Evolutionary conservation across 2,797 vertebrate species (phyloP).

Genomic region (Etheostoma nigrum): DNA sequence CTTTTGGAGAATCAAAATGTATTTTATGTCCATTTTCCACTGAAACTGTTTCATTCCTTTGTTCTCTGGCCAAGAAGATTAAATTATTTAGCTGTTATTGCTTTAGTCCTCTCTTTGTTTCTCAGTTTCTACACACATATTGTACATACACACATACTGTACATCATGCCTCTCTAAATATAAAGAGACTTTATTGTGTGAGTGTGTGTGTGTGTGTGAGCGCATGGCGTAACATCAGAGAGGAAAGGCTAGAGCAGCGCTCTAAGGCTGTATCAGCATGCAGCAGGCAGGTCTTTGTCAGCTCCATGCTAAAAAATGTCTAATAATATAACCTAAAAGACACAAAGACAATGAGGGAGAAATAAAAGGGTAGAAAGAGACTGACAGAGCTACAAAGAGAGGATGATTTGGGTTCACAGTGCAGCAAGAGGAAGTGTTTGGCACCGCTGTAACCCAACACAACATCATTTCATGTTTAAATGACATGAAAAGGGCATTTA

Average conservation of each 20-base stretch:
- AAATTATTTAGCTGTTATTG: conserved; percentile 38
- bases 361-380: conserved; percentile 30
- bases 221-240: conserved; percentile 55
- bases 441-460: background rate
- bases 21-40: conserved; percentile 24
- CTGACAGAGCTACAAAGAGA: conserved; percentile 30
- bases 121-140: conserved; percentile 6
- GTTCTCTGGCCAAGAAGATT: conserved; percentile 26
- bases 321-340: conserved; percentile 61
- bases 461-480: background rate
- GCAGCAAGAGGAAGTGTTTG: conserved; percentile 17
- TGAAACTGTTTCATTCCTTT: conserved; percentile 28
- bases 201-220: conserved; percentile 25
- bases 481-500: conserved; percentile 10
- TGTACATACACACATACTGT: conserved; percentile 10
- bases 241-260: conserved; percentile 46
- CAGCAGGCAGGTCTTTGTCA: conserved; percentile 72
- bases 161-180: conserved; percentile 23
- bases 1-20: conserved; percentile 31
- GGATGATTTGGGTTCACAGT: conserved; percentile 14
- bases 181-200: conserved; percentile 39
- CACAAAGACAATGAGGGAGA: conserved; percentile 49
- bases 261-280: conserved; percentile 67
- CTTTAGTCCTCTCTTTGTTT: conserved; percentile 30
- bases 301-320: conserved; percentile 60